phyloP scores from a whole-genome alignment of 2,113 vertebrate species.

The Epinephelus fuscoguttatus region DNA sequence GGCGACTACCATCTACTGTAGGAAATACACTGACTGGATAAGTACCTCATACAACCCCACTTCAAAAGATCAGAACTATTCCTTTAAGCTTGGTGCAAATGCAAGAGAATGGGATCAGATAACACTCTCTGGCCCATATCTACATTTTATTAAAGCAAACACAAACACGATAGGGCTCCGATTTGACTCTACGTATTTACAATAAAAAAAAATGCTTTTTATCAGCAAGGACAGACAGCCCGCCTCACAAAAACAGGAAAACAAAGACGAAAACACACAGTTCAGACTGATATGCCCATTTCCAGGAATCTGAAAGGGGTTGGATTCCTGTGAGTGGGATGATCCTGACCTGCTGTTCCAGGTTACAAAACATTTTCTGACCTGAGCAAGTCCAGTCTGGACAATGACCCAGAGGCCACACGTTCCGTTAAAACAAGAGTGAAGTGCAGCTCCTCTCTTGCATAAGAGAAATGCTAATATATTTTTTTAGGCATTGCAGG shows the following conservation, averaged over 20 bases:
- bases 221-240: neutral
- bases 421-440: conserved; percentile 1
- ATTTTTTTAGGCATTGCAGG: neutral
- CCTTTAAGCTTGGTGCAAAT: neutral
- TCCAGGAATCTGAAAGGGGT: conserved; percentile 51
- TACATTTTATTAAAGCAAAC: neutral
- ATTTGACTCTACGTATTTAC: neutral
- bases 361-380: conserved; percentile 54
- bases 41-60: no score
- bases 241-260: neutral
- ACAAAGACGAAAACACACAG: conserved; percentile 25
- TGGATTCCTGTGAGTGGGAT: conserved; percentile 44
- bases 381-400: conserved; percentile 14
- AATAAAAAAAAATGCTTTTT: neutral
- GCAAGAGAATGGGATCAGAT: neutral
- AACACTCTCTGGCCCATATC: neutral
- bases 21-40: no score
- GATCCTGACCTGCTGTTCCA: conserved; percentile 46
- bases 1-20: no score
- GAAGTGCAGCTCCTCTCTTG: neutral
- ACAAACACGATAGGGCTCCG: neutral
- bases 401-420: conserved; percentile 45
- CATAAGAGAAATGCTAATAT: conserved; percentile 1
- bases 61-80: no score
- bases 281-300: conserved; percentile 8